phyloP scores from a whole-genome alignment of 2,797 vertebrate species.

The Podargus strigoides region DNA sequence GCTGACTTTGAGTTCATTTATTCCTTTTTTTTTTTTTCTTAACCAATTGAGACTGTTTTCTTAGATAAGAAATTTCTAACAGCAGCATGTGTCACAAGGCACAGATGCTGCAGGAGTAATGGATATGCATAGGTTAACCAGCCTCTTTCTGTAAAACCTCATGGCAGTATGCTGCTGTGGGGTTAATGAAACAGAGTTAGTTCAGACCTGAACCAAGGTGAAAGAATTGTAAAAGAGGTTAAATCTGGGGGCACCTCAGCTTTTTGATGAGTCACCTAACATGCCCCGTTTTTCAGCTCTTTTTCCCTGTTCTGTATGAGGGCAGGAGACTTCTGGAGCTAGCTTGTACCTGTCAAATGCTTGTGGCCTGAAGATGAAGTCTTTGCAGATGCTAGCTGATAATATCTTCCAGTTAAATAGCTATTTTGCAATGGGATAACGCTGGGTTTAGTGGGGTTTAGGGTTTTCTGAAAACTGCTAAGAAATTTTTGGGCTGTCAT shows the following conservation, averaged over 20 bases:
- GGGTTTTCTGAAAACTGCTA: not conserved
- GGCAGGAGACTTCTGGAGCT: not conserved
- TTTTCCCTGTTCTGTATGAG: not conserved
- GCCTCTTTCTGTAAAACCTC: fast-evolving
- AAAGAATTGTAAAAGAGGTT: not conserved
- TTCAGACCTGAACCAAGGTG: not conserved
- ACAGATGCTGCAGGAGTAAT: not conserved
- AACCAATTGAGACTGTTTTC: not conserved
- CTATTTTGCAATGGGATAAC: not conserved
- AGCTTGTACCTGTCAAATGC: not conserved
- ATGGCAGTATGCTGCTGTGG: not conserved
- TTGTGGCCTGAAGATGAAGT: not conserved
- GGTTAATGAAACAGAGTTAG: not conserved
- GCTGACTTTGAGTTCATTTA: not conserved
- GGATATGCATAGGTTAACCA: not conserved
- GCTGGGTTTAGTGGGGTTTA: not conserved
- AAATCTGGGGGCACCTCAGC: not conserved
- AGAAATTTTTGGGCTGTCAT: fast-evolving
- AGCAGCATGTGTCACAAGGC: fast-evolving
- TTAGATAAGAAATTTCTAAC: not conserved
- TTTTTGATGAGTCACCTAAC: not conserved
- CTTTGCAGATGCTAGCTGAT: not conserved
- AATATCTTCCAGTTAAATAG: not conserved
- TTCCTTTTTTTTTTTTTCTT: not conserved
- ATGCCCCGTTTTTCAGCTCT: not conserved